A percentile compares a stretch with the other conserved stretches of the same genome.
These are phyloP conservation scores for Pseudomyrmex gracilis DNA, from an alignment of 1,140 invertebrate species.

Conservation along the genomic window DNA sequence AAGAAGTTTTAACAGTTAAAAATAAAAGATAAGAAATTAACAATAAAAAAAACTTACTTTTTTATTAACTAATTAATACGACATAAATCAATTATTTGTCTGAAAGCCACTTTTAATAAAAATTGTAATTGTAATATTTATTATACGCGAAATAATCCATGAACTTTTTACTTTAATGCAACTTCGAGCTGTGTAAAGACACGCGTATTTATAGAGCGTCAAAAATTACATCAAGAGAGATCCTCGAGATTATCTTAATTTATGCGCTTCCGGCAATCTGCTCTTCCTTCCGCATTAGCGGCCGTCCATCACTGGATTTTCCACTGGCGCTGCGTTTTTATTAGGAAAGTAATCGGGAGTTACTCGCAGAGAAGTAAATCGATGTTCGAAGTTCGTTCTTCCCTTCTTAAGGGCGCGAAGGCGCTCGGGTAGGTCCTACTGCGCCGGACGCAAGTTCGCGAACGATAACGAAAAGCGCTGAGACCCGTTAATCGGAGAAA, in stretches of 20 bases:
- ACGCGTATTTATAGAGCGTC: background rate
- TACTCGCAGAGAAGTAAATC: conserved; percentile 45
- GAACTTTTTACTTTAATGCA: background rate
- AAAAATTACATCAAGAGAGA: conserved; percentile 3
- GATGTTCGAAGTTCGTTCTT: conserved; percentile 47
- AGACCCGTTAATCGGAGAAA: conserved; percentile 71
- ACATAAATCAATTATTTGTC: too few species aligned
- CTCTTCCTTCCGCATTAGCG: conserved; percentile 46
- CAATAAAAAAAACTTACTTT: too few species aligned
- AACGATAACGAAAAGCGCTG: conserved; percentile 69
- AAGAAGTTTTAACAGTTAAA: background rate
- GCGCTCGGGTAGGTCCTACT: conserved; percentile 10
- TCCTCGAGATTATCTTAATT: conserved; percentile 37
- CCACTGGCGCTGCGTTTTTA: conserved; percentile 59
- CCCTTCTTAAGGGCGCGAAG: conserved; percentile 6
- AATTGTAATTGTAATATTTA: background rate
- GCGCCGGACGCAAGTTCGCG: conserved; percentile 35
- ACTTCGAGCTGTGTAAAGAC: background rate
- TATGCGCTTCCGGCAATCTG: conserved; percentile 44
- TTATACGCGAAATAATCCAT: background rate
- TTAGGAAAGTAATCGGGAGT: conserved; percentile 59
- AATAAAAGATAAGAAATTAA: too few species aligned
- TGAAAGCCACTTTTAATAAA: background rate
- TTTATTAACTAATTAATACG: too few species aligned
- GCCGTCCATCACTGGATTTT: conserved; percentile 59